Conservation (phyloP, 1,140 invertebrate genomes). For the Ylistrum balloti region DNA sequence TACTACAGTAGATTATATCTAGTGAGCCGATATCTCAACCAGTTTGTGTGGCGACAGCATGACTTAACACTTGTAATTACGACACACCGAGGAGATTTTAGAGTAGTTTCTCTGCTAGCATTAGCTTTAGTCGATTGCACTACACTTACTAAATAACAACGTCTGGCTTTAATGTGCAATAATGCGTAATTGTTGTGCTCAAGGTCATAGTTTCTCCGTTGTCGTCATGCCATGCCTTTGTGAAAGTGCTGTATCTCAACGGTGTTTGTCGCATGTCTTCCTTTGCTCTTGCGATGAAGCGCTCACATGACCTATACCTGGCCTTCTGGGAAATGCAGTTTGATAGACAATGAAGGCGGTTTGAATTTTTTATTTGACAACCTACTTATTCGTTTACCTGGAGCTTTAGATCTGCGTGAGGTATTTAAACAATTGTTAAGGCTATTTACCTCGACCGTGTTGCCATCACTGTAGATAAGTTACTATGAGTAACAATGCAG, state of each 20-base stretch:
- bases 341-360: not conserved
- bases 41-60: not conserved
- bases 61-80: constrained; percentile 8
- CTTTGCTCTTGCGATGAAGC: not conserved
- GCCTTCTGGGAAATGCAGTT: not conserved
- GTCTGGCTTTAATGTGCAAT: constrained; percentile 29
- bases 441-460: too few relatives aligned
- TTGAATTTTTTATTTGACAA: constrained; percentile 24
- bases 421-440: not conserved
- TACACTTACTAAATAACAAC: not conserved
- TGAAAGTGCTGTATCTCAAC: not conserved
- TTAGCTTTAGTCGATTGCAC: constrained; percentile 13
- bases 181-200: not conserved
- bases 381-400: not conserved
- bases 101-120: not conserved
- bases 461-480: too few relatives aligned
- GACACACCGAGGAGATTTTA: not conserved
- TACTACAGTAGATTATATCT: too few relatives aligned
- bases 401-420: not conserved
- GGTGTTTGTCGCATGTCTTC: not conserved
- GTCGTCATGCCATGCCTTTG: not conserved
- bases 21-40: not conserved
- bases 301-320: not conserved
- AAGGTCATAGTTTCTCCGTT: not conserved
- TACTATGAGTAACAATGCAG: too few relatives aligned